Conservation (phyloP, 2,888 invertebrate species). For the Drosophila fungiperda region DNA sequence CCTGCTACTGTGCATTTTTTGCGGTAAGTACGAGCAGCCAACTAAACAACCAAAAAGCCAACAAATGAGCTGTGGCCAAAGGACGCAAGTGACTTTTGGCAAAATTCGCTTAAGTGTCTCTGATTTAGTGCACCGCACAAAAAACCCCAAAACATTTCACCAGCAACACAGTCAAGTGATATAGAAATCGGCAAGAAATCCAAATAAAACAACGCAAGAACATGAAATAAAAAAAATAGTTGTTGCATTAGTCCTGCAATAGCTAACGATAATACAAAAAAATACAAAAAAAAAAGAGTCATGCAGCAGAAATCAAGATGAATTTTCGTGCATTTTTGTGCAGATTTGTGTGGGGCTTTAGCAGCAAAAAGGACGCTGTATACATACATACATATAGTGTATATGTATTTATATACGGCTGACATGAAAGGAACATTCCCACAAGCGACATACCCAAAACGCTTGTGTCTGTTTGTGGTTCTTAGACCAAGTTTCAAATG, state of each 20-base stretch:
- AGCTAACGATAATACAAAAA: slow-evolving; percentile 11
- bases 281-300: slow-evolving; percentile 9
- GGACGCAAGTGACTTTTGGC: slow-evolving; percentile 68
- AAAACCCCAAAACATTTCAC: slow-evolving; percentile 18
- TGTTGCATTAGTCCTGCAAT: slow-evolving; percentile 50
- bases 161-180: slow-evolving; percentile 47
- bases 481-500: slow-evolving; percentile 40
- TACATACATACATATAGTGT: slow-evolving; percentile 28
- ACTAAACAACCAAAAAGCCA: slow-evolving; percentile 21
- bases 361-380: slow-evolving; percentile 5
- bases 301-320: slow-evolving; percentile 73
- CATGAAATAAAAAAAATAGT: slow-evolving; percentile 20
- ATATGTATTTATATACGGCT: not conserved
- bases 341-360: slow-evolving; percentile 62
- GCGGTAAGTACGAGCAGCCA: slow-evolving; percentile 61
- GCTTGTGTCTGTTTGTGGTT: slow-evolving; percentile 43
- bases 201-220: slow-evolving; percentile 1
- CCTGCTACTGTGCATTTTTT: slow-evolving; percentile 56
- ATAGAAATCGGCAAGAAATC: slow-evolving; percentile 32
- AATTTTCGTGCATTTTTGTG: slow-evolving; percentile 76
- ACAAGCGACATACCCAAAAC: slow-evolving; percentile 27
- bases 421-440: slow-evolving; percentile 34
- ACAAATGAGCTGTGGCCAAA: slow-evolving; percentile 61
- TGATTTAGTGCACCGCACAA: slow-evolving; percentile 63
- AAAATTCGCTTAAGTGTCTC: slow-evolving; percentile 73